These are phyloP conservation scores for Brachypalpus laphriformis DNA, from an alignment of 2,888 invertebrate species.

Conservation along the genomic window DNA sequence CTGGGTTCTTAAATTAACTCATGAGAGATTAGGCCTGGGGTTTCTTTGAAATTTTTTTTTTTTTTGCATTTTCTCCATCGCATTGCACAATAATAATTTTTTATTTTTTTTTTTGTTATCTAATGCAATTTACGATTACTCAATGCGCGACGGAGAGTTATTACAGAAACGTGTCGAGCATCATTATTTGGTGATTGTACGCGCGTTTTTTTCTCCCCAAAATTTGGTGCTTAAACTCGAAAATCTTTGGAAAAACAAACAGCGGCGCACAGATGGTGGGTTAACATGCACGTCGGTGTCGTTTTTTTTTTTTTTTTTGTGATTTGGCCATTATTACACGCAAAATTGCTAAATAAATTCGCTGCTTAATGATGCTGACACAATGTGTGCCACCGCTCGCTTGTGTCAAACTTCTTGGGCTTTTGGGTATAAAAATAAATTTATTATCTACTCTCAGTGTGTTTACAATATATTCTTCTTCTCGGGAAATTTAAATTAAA, in stretches of 20 bases:
- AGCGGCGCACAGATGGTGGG: background rate
- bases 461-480: background rate
- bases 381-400: background rate
- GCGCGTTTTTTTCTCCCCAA: background rate
- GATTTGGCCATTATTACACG: slow-evolving; percentile 11
- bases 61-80: background rate
- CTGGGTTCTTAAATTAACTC: slow-evolving; percentile 26
- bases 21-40: background rate
- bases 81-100: background rate
- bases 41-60: background rate
- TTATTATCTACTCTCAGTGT: background rate
- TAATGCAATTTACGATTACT: background rate
- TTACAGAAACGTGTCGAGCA: slow-evolving; percentile 6
- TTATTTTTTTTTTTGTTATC: background rate
- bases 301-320: background rate
- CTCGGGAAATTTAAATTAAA: background rate
- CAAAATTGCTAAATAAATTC: slow-evolving; percentile 29
- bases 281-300: background rate
- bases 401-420: background rate
- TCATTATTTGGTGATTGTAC: background rate
- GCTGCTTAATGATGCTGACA: background rate
- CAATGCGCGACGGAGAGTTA: slow-evolving; percentile 5
- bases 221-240: background rate
- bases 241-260: background rate
- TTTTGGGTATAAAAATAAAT: background rate